These are phyloP conservation scores for Eufriesea mexicana DNA, from an alignment of 1,140 invertebrate species.

Conservation along the genomic window DNA sequence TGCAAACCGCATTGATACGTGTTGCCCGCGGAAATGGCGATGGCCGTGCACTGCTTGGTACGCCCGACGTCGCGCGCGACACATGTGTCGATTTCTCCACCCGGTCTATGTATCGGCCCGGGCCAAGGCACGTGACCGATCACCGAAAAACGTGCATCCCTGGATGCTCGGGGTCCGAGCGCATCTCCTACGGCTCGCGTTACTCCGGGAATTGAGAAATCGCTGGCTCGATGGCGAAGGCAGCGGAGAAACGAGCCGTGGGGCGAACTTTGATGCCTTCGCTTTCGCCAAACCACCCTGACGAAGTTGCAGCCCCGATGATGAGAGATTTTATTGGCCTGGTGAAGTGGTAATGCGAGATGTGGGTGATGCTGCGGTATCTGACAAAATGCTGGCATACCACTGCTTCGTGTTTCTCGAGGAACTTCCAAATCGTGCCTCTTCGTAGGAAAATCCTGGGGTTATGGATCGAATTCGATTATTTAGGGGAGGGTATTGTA, in stretches of 20 bases:
- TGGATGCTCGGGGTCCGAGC: background rate
- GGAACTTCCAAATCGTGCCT: no score
- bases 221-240: background rate
- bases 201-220: conserved; percentile 24
- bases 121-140: conserved; percentile 34
- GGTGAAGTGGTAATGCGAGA: background rate
- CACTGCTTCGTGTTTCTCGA: no score
- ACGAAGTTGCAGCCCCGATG: background rate
- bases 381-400: no score
- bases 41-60: conserved; percentile 22
- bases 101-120: conserved; percentile 32
- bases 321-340: background rate
- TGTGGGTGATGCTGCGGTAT: no score
- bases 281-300: no score
- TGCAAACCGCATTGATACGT: conserved; percentile 42
- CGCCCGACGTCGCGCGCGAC: background rate
- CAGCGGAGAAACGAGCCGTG: background rate
- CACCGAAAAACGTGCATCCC: conserved; percentile 38
- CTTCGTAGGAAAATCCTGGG: no score
- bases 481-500: no score
- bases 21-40: conserved; percentile 32
- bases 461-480: no score
- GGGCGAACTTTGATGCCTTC: background rate
- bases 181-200: background rate
- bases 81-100: conserved; percentile 38